Conservation (phyloP, 2,888 invertebrate genomes). For the Abrostola triplasia region DNA sequence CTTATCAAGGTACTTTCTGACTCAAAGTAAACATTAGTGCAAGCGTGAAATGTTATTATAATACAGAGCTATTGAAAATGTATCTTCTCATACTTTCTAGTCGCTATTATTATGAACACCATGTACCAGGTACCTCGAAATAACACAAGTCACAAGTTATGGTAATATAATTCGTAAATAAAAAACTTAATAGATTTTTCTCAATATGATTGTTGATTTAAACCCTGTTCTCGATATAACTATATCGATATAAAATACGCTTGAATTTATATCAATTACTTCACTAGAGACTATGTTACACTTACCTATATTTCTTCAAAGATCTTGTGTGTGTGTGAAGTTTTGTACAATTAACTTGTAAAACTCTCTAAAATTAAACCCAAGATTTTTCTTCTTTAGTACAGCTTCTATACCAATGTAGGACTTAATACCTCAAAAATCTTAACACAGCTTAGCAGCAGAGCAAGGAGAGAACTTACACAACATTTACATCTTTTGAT, state of each 20-base stretch:
- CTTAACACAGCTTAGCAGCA: not conserved
- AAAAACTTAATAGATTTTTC: no score
- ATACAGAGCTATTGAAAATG: slow-evolving; percentile 2
- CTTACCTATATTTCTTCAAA: no score
- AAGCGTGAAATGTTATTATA: slow-evolving; percentile 1
- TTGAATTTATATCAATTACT: no score
- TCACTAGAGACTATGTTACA: no score
- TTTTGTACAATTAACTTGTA: not conserved
- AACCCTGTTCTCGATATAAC: not conserved
- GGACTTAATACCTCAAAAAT: no score
- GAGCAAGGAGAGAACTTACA: not conserved
- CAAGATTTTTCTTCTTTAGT: not conserved
- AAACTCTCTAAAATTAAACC: not conserved
- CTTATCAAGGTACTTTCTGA: slow-evolving; percentile 27
- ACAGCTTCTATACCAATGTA: no score
- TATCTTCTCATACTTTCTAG: slow-evolving; percentile 5
- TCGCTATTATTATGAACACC: slow-evolving; percentile 2
- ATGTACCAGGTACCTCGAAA: slow-evolving; percentile 1
- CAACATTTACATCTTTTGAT: no score
- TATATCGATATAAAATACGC: no score
- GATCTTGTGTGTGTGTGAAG: no score
- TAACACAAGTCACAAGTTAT: not conserved
- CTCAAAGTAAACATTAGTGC: slow-evolving; percentile 10
- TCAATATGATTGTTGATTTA: not conserved
- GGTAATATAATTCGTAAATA: no score